Percentiles rank a stretch among this genome's conserved stretches.
phyloP scores from a whole-genome alignment of 1,140 invertebrate species.

The Thaumatotibia leucotreta region DNA sequence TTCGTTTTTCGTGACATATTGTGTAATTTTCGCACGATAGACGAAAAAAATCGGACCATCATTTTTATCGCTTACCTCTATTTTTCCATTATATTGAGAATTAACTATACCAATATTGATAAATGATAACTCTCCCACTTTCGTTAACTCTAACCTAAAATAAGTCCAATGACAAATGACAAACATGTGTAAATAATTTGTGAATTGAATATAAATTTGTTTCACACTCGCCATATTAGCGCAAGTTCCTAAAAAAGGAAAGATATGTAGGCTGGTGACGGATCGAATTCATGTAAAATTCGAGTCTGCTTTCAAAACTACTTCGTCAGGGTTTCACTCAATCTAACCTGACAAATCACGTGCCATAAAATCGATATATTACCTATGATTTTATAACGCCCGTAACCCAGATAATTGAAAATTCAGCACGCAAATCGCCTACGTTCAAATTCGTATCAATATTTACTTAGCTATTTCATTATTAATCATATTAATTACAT shows the following conservation, averaged over 20 bases:
- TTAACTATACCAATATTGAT: no score
- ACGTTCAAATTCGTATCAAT: neutral
- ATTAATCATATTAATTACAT: conserved; percentile 1
- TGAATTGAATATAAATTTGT: neutral
- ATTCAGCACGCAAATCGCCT: neutral
- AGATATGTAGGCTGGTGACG: neutral
- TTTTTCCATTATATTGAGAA: no score
- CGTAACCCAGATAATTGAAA: neutral
- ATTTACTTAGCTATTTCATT: neutral
- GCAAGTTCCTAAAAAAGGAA: neutral
- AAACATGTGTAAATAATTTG: neutral
- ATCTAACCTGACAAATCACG: neutral
- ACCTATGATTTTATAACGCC: neutral
- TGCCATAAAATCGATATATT: neutral
- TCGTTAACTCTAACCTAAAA: neutral
- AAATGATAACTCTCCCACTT: no score
- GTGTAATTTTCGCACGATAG: no score
- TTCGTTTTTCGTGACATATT: no score
- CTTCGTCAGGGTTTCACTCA: neutral
- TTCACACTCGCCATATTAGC: conserved; percentile 2
- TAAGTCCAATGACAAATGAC: neutral
- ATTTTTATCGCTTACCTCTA: no score
- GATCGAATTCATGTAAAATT: conserved; percentile 2
- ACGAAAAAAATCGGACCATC: no score
- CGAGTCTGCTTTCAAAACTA: neutral